Conservation (phyloP, 2,888 invertebrate genomes). For the Globia sparganii region DNA sequence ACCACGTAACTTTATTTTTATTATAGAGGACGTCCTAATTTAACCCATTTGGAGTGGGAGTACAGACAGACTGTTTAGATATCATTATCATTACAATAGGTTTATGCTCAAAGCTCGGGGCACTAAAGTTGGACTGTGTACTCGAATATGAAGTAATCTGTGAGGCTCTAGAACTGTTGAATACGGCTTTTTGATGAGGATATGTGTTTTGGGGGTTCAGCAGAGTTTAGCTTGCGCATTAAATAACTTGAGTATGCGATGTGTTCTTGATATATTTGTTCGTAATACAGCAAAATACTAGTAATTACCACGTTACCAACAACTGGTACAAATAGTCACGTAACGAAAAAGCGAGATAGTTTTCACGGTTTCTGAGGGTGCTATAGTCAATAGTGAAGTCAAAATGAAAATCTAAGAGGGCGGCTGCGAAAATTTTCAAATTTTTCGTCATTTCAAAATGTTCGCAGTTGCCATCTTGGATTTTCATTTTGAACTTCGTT, state of each 20-base stretch:
- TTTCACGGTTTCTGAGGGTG: too few species aligned
- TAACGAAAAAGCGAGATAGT: too few species aligned
- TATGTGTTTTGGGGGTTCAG: constrained; percentile 10
- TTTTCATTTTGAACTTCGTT: too few species aligned
- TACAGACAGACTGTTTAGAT: not conserved
- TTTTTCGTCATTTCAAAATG: too few species aligned
- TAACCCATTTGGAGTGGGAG: not conserved
- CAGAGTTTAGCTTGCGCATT: not conserved
- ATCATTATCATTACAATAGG: constrained; percentile 47
- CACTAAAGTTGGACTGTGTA: constrained; percentile 26
- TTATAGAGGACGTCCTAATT: not conserved
- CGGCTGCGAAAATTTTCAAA: too few species aligned
- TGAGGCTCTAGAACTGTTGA: not conserved
- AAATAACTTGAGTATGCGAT: not conserved
- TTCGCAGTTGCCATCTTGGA: too few species aligned
- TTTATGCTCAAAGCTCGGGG: constrained; percentile 13
- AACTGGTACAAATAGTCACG: too few species aligned
- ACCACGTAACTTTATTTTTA: not conserved
- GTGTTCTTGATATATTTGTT: not conserved
- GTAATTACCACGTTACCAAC: too few species aligned
- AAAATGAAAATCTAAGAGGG: too few species aligned
- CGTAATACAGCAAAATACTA: not conserved
- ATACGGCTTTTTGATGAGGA: not conserved
- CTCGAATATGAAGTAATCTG: constrained; percentile 5
- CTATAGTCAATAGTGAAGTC: too few species aligned